Evolutionary conservation across 2,113 vertebrate species (phyloP).

Genomic region (Lates calcarifer): DNA sequence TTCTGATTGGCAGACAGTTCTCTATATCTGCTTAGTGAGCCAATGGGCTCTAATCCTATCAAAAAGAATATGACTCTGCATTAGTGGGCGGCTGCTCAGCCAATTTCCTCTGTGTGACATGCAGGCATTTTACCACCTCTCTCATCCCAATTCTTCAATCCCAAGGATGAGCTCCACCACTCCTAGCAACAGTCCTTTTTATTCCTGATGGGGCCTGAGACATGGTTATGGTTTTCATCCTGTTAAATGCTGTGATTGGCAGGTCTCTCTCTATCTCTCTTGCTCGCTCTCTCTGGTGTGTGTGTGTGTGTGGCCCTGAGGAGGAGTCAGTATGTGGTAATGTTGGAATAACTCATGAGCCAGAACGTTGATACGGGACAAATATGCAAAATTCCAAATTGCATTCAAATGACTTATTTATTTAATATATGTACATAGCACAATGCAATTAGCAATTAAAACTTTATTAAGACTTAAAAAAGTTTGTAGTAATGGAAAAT

Average conservation of each 20-base stretch:
- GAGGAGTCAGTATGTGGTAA: background rate
- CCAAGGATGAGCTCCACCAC: constrained; percentile 50
- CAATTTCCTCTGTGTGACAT: constrained; percentile 53
- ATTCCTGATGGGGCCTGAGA: constrained; percentile 37
- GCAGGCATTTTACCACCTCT: constrained; percentile 53
- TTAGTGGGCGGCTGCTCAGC: constrained; percentile 52
- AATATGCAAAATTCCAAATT: background rate
- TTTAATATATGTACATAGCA: background rate
- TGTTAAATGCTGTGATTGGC: constrained; percentile 47
- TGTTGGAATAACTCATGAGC: background rate
- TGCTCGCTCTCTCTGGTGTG: background rate
- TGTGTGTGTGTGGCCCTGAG: background rate
- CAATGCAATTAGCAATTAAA: background rate
- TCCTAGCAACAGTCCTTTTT: constrained; percentile 32
- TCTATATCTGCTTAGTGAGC: constrained; percentile 60
- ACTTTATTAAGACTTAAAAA: background rate
- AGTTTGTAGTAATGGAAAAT: no score
- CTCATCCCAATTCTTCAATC: constrained; percentile 42
- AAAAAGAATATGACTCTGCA: constrained; percentile 64
- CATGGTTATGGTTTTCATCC: constrained; percentile 39
- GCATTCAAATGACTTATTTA: background rate
- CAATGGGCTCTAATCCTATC: constrained; percentile 67
- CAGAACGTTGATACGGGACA: background rate
- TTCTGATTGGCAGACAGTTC: constrained; percentile 62
- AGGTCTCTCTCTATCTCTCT: constrained; percentile 1